Evolutionary conservation across 2,113 vertebrate species (phyloP).

Genomic region (Amazona vittata): DNA sequence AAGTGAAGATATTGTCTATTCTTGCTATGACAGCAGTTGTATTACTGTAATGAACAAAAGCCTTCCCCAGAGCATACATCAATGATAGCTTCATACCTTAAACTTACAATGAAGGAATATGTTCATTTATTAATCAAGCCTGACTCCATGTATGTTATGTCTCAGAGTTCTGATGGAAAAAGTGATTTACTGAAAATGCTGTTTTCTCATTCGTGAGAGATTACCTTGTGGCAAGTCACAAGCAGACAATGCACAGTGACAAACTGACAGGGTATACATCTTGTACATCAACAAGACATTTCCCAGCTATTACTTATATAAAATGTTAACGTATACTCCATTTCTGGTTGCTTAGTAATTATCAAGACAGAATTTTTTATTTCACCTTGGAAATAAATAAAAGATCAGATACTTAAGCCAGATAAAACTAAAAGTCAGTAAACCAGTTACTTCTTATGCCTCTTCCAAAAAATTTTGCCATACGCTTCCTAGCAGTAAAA

Average conservation of each 20-base stretch:
- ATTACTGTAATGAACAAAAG: not conserved
- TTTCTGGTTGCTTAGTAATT: not conserved
- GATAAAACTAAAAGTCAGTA: not conserved
- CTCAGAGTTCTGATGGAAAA: not conserved
- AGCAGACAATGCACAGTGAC: not conserved
- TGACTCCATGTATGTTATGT: not conserved
- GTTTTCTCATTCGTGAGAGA: not conserved
- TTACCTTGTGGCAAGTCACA: not conserved
- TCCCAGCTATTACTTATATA: not conserved
- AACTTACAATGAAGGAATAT: not conserved
- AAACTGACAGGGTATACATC: not conserved
- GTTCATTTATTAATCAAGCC: not conserved
- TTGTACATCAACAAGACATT: not conserved
- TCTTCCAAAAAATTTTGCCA: not conserved
- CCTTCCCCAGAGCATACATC: not conserved
- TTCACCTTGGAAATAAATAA: not conserved
- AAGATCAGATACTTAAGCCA: not conserved
- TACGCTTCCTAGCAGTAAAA: not conserved
- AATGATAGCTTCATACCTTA: not conserved
- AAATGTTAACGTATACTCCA: not conserved
- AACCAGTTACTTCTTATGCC: not conserved
- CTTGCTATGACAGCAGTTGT: not conserved
- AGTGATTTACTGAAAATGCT: not conserved
- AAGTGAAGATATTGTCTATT: slow-evolving; percentile 14
- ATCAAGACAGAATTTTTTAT: not conserved